Evolutionary conservation across 2,888 invertebrate genomes (phyloP).

Genomic region (Thelaira solivaga): DNA sequence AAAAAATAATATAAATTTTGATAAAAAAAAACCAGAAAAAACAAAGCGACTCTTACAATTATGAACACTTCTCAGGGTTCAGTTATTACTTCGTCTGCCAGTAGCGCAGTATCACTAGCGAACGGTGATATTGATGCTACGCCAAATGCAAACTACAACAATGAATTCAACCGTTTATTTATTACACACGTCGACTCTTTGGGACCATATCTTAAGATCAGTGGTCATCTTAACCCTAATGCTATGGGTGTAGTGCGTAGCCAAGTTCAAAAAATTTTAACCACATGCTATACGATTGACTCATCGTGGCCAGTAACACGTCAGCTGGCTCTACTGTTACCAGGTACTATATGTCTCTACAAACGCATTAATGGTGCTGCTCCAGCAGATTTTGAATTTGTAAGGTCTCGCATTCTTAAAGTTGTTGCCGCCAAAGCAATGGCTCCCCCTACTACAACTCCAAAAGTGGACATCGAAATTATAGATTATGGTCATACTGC

Average conservation of each 20-base stretch:
- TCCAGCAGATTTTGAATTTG: constrained; percentile 70
- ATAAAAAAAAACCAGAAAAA: constrained; percentile 4
- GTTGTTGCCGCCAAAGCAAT: constrained; percentile 53
- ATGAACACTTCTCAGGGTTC: constrained; percentile 51
- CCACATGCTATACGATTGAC: constrained; percentile 71
- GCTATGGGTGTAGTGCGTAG: constrained; percentile 70
- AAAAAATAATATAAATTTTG: constrained; percentile 21
- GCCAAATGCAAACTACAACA: constrained; percentile 28
- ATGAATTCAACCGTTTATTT: constrained; percentile 58
- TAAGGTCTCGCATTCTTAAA: constrained; percentile 76
- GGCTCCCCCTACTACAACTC: constrained; percentile 76
- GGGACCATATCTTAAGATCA: constrained; percentile 83
- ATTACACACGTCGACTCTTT: constrained; percentile 83
- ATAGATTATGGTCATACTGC: constrained; percentile 84
- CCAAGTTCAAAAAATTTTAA: constrained; percentile 70
- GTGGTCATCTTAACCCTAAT: constrained; percentile 80
- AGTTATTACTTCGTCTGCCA: constrained; percentile 35
- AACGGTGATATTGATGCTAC: constrained; percentile 25
- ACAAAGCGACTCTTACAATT: not conserved
- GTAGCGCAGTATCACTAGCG: constrained; percentile 23
- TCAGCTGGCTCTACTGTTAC: constrained; percentile 68
- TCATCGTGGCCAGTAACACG: constrained; percentile 69
- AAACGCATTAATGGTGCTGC: constrained; percentile 76
- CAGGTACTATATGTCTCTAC: constrained; percentile 71
- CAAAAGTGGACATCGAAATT: constrained; percentile 82